Base-by-base conservation (phyloP, 2,113 vertebrate genomes). In the Brevimyrus niger region DNA sequence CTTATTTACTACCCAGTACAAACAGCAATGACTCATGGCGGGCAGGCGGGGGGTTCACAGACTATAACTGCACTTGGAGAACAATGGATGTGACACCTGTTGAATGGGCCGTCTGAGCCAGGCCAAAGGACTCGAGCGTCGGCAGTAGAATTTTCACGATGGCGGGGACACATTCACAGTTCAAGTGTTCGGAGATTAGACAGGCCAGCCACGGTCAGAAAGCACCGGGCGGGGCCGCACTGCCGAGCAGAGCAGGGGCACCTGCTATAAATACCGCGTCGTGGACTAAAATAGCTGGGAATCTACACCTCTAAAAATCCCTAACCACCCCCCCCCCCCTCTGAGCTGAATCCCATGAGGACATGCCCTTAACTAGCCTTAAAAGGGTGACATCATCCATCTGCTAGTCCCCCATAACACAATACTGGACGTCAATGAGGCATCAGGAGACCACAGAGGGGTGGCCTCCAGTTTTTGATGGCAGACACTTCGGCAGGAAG, bases 221-320 rank as follows among this genome's bases (percentile, higher is more conserved):
- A 80, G 73, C 35, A 80, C 35, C 73, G 42, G 73, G 35, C 35
- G 1, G 73, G 15, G 38, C 55, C 23, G 23, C 46, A 69, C 38
- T n/a, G 15, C 23, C 21, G 48, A 5, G 82, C 55, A 44, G 82
- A 35, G 58, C 38, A 17, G 35, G 55, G 17, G 38, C 35, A 76
- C 23, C 19, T 31, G 53, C 89, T 89, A 91, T 90, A 90, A 91
- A 91, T 91, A 91, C n/a, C n/a, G 85, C 51, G 69, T 73, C 48
- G 58, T 85, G 85, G 84, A 90, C 89, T 42, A 65, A 90, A 91
- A 91, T 90, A 90, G 87, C 91, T 65, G 69, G 46, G 31, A 53
- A 88, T 61, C 88, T 86, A 89, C 48, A 87, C 58, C 83, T 61
- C 89, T 80, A 38, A 80, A 80, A 80, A 6, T 19, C 69, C 69